Percentiles rank a stretch among this genome's conserved stretches.
phyloP scores from a whole-genome alignment of 2,888 invertebrate genomes.

The Hirtodrosophila histrioides region DNA sequence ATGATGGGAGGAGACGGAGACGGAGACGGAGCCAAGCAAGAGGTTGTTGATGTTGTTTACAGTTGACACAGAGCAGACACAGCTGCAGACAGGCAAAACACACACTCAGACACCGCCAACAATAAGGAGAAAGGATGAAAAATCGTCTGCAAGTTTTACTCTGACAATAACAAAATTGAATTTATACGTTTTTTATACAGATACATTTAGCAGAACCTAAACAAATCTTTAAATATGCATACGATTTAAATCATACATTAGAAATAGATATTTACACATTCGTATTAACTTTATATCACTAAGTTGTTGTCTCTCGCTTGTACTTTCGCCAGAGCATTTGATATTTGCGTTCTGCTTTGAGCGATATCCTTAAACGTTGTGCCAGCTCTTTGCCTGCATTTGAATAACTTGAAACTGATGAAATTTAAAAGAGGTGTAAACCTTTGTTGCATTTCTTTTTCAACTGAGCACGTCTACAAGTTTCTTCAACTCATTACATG shows the following conservation, averaged over 20 bases:
- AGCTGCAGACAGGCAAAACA: constrained; percentile 66
- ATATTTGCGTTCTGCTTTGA: neutral
- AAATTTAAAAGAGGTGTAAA: neutral
- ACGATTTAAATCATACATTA: neutral
- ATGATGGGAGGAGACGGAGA: constrained; percentile 1
- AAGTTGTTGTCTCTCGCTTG: too few relatives aligned
- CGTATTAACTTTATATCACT: too few relatives aligned
- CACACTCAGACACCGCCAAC: constrained; percentile 11
- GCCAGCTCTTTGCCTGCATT: too few relatives aligned
- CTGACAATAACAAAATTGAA: constrained; percentile 54
- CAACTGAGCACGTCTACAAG: constrained; percentile 3
- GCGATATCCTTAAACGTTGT: neutral
- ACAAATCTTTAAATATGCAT: neutral
- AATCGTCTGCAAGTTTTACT: constrained; percentile 46
- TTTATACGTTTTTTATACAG: constrained; percentile 19
- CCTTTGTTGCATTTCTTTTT: neutral
- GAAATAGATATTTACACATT: too few relatives aligned
- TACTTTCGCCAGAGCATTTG: neutral
- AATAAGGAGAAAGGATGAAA: constrained; percentile 36
- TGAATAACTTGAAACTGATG: neutral
- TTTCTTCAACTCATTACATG: constrained; percentile 33
- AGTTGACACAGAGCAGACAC: constrained; percentile 76
- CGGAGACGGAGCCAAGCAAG: neutral
- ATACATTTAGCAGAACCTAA: neutral
- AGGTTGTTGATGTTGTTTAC: constrained; percentile 70